Evolutionary conservation across 1,140 invertebrate genomes (phyloP).

Genomic region (Listronotus oregonensis): DNA sequence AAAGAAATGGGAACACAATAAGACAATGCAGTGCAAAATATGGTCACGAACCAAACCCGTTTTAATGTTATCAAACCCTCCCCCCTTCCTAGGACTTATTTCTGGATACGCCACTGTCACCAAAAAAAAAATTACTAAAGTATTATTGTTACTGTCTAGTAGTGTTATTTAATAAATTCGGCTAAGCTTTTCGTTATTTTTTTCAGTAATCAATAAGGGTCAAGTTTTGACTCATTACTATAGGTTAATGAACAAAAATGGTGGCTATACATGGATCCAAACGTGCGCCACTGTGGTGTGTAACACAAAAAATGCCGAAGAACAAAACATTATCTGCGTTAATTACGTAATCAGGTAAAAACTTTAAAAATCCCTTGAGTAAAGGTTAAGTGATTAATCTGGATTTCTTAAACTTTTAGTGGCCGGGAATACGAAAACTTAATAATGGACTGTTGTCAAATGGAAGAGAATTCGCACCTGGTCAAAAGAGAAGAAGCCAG

Average conservation of each 20-base stretch:
- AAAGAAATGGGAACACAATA: too few species aligned
- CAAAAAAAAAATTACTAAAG: background rate
- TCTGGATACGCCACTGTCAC: too few species aligned
- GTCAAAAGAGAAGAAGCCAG: conserved; percentile 78
- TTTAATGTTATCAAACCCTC: too few species aligned
- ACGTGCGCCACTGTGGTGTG: conserved; percentile 96
- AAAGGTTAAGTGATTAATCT: too few species aligned
- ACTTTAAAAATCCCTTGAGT: background rate
- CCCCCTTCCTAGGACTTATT: too few species aligned
- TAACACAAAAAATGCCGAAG: conserved; percentile 92
- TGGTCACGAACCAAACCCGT: too few species aligned
- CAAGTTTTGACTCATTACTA: conserved; percentile 96
- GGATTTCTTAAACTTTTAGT: conserved; percentile 62
- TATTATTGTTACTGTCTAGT: background rate
- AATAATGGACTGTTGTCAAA: conserved; percentile 90
- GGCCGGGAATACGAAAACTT: conserved; percentile 87
- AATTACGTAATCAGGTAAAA: conserved; percentile 89
- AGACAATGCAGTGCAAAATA: too few species aligned
- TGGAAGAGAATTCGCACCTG: conserved; percentile 78
- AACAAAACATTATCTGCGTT: conserved; percentile 95
- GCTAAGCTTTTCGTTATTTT: conserved; percentile 15
- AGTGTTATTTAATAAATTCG: conserved; percentile 4
- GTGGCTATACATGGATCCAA: conserved; percentile 95
- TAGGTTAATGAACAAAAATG: conserved; percentile 92
- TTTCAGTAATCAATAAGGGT: conserved; percentile 91